Percentiles rank a stretch among this genome's conserved stretches.
These are phyloP conservation scores for Carcharodon carcharias DNA, from an alignment of 2,797 vertebrate genomes.

Conservation along the genomic window DNA sequence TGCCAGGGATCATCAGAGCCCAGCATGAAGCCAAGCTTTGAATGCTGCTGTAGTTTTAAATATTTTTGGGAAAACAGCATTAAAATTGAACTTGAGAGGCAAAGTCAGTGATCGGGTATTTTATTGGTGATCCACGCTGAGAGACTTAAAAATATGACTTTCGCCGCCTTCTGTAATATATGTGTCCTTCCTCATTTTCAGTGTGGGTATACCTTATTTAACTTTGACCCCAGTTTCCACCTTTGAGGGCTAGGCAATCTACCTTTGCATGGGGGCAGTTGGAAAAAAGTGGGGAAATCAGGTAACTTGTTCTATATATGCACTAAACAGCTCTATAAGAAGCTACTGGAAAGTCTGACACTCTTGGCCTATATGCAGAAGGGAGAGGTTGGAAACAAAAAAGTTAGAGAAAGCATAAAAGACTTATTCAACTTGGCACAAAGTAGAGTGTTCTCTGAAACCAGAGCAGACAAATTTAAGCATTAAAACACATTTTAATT, in stretches of 20 bases:
- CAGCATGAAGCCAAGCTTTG: not conserved
- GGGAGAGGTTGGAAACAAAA: not conserved
- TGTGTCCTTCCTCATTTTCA: not conserved
- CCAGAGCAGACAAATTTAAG: not conserved
- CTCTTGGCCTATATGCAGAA: not conserved
- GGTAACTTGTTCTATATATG: not conserved
- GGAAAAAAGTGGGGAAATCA: not conserved
- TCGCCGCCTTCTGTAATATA: not conserved
- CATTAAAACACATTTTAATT: not conserved
- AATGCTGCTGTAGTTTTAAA: not conserved
- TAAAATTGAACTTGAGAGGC: not conserved
- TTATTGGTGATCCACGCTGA: not conserved
- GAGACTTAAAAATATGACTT: not conserved
- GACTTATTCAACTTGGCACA: not conserved
- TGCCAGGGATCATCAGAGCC: not conserved
- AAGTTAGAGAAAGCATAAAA: not conserved
- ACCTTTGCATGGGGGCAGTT: not conserved
- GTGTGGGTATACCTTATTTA: not conserved
- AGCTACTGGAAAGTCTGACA: not conserved
- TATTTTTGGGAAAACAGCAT: slow-evolving; percentile 1
- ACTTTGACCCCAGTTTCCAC: not conserved
- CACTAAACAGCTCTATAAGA: not conserved
- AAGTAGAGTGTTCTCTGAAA: not conserved
- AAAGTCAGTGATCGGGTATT: not conserved
- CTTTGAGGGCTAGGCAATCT: not conserved